phyloP scores from a whole-genome alignment of 2,888 invertebrate species.

The Protophormia terraenovae region DNA sequence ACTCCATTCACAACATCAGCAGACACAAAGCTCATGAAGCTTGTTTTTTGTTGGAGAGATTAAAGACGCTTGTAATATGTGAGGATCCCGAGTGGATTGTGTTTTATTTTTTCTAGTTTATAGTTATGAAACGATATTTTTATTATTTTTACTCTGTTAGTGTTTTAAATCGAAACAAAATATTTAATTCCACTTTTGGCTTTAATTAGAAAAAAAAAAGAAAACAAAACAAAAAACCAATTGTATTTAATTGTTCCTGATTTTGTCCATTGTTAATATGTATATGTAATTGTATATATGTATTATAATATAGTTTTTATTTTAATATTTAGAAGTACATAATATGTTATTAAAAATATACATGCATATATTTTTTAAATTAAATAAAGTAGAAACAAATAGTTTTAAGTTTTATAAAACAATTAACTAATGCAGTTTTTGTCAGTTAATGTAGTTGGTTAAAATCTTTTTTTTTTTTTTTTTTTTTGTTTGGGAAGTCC shows the following conservation, averaged over 20 bases:
- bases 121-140: constrained; percentile 38
- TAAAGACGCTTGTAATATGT: not conserved
- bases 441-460: too few species aligned
- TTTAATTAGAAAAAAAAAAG: not conserved
- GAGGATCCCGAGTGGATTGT: not conserved
- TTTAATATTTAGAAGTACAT: constrained; percentile 26
- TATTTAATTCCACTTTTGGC: not conserved
- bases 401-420: constrained; percentile 42
- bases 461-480: too few species aligned
- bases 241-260: not conserved
- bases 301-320: constrained; percentile 10
- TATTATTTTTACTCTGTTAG: not conserved
- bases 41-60: not conserved
- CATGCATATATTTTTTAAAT: not conserved
- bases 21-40: not conserved
- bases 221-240: too few species aligned
- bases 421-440: not conserved
- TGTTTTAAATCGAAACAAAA: constrained; percentile 1
- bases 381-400: constrained; percentile 38
- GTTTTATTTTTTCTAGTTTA: constrained; percentile 1
- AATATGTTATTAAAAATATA: not conserved
- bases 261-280: not conserved
- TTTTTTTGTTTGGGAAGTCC: too few species aligned
- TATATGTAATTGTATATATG: constrained; percentile 19
- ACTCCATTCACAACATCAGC: constrained; percentile 6